Evolutionary conservation across 1,140 invertebrate species (phyloP).

Genomic region (Meloidogyne hapla): DNA sequence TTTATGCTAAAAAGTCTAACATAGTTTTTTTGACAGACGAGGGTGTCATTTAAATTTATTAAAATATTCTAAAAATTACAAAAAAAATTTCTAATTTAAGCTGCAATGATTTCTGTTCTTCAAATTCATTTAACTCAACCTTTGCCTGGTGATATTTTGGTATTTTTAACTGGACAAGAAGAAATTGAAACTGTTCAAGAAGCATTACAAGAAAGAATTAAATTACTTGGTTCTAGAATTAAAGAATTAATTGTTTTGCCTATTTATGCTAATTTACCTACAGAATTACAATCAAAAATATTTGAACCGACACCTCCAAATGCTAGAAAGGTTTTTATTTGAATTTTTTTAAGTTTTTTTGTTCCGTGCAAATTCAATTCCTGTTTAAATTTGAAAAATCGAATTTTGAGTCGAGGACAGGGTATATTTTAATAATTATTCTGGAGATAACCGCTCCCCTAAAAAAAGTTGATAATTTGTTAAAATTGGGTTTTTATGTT

Average conservation of each 20-base stretch:
- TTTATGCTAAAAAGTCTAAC: too few species aligned
- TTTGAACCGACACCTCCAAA: constrained; percentile 91
- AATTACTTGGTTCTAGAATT: constrained; percentile 80
- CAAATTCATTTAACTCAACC: constrained; percentile 94
- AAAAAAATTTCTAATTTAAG: constrained; percentile 65
- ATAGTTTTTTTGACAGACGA: too few species aligned
- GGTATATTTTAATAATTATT: too few species aligned
- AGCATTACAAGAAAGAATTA: constrained; percentile 54
- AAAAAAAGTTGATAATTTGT: too few species aligned
- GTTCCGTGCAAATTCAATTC: too few species aligned
- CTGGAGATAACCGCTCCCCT: too few species aligned
- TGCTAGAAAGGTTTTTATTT: constrained; percentile 74
- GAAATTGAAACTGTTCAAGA: constrained; percentile 61
- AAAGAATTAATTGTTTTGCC: constrained; percentile 89
- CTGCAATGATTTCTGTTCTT: constrained; percentile 88
- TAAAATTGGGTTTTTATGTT: too few species aligned
- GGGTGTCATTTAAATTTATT: too few species aligned
- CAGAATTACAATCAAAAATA: constrained; percentile 97
- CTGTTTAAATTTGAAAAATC: too few species aligned
- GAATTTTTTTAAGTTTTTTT: constrained; percentile 8
- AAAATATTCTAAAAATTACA: too few species aligned
- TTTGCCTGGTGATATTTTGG: constrained; percentile 87
- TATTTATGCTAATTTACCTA: constrained; percentile 95
- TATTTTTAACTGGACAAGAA: constrained; percentile 83
- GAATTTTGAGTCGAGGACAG: too few species aligned